Percentiles rank a stretch among this genome's conserved stretches.
phyloP scores from a whole-genome alignment of 2,888 invertebrate species.

The Rugalucina vietnamica region DNA sequence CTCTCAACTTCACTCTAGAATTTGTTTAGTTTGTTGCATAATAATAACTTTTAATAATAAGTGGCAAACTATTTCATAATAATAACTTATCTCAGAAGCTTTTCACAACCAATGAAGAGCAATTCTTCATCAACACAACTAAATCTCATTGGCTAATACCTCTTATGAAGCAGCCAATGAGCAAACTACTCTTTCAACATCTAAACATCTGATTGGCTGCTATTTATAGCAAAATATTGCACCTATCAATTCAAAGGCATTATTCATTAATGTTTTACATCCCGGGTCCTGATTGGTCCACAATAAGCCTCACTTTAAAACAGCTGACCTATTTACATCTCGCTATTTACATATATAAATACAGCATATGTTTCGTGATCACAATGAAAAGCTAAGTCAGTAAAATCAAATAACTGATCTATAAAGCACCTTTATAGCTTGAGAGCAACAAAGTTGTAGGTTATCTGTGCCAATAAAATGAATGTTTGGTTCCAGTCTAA shows the following conservation, averaged over 20 bases:
- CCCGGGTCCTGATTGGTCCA: constrained; percentile 9
- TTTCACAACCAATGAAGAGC: constrained; percentile 5
- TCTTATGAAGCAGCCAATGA: not conserved
- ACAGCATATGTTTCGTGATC: not conserved
- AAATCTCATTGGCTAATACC: not conserved
- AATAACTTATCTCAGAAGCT: too few species aligned
- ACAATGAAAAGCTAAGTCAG: too few species aligned
- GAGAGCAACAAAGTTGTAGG: too few species aligned
- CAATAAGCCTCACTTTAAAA: constrained; percentile 1
- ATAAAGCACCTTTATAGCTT: too few species aligned
- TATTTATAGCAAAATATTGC: constrained; percentile 8
- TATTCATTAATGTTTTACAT: not conserved
- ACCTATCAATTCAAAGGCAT: not conserved
- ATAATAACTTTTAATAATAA: too few species aligned
- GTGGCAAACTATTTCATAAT: too few species aligned
- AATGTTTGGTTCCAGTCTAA: too few species aligned
- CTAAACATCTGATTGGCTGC: not conserved
- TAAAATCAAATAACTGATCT: too few species aligned
- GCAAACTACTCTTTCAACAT: not conserved
- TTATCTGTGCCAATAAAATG: too few species aligned
- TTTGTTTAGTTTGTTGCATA: too few species aligned
- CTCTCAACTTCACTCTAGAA: too few species aligned
- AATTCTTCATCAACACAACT: not conserved
- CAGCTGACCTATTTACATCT: constrained; percentile 4
- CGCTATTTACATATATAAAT: constrained; percentile 2